Evolutionary conservation across 1,140 invertebrate species (phyloP).

Genomic region (Drosophila athabasca): DNA sequence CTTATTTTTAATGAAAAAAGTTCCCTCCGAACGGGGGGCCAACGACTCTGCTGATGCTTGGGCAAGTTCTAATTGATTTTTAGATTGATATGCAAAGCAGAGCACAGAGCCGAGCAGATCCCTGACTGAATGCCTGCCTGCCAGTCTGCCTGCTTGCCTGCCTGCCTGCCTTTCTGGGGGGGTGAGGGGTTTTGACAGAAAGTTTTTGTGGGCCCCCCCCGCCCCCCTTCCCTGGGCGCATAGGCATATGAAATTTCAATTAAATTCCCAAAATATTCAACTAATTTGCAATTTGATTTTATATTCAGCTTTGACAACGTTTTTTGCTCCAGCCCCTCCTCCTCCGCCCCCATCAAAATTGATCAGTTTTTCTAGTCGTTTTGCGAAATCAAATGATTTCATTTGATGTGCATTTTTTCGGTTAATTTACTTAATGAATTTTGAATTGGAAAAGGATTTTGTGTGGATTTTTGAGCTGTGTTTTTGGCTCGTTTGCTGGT

Average conservation of each 20-base stretch:
- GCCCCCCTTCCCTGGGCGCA: not conserved
- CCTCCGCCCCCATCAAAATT: not conserved
- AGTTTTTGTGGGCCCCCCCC: conserved; percentile 24
- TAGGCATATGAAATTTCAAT: conserved; percentile 65
- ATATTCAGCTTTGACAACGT: conserved; percentile 8
- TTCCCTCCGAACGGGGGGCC: conserved; percentile 15
- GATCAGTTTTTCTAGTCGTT: conserved; percentile 40
- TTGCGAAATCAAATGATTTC: not conserved
- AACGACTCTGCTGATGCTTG: conserved; percentile 21
- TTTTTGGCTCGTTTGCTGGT: too few species aligned
- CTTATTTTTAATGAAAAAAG: conserved; percentile 66
- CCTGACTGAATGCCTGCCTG: not conserved
- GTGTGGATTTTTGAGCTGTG: not conserved
- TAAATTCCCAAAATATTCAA: conserved; percentile 61
- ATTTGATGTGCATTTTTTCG: conserved; percentile 1
- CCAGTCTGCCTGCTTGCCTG: conserved; percentile 5
- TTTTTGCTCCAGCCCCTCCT: not conserved
- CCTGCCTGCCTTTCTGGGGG: not conserved
- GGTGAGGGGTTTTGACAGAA: conserved; percentile 34
- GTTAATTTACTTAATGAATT: conserved; percentile 22
- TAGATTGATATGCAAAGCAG: conserved; percentile 64
- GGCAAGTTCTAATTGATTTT: conserved; percentile 65
- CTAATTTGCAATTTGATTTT: conserved; percentile 59
- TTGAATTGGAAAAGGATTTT: conserved; percentile 3
- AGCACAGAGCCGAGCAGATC: conserved; percentile 6